phyloP scores from a whole-genome alignment of 2,888 invertebrate genomes.

The Apocheima hispidaria region DNA sequence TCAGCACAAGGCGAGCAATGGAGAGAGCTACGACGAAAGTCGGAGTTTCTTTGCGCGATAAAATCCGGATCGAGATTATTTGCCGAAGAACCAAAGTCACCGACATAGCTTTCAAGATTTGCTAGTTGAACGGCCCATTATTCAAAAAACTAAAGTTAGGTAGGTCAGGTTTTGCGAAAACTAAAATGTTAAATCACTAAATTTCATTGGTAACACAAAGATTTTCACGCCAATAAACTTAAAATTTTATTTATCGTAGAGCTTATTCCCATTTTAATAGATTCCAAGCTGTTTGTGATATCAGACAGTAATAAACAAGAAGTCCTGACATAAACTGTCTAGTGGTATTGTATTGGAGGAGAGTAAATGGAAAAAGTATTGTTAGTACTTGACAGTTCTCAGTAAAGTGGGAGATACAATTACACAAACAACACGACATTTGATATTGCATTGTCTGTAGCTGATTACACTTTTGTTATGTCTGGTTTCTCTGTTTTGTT shows the following conservation, averaged over 20 bases:
- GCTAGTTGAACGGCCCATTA: too few species aligned
- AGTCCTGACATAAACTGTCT: constrained; percentile 7
- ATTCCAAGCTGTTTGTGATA: not conserved
- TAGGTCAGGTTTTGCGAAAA: too few species aligned
- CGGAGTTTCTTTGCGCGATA: too few species aligned
- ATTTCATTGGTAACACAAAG: not conserved
- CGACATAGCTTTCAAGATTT: too few species aligned
- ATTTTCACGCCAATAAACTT: not conserved
- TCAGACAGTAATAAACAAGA: constrained; percentile 16
- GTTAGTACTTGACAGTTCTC: constrained; percentile 16
- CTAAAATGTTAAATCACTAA: too few species aligned
- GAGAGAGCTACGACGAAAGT: too few species aligned
- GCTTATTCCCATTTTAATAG: not conserved
- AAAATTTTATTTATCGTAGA: not conserved
- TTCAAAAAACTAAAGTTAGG: too few species aligned
- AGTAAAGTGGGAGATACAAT: constrained; percentile 8
- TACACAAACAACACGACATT: constrained; percentile 14
- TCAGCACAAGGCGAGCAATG: too few species aligned
- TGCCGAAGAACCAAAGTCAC: too few species aligned
- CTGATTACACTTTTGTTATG: constrained; percentile 11
- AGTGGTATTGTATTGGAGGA: constrained; percentile 15
- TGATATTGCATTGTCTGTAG: constrained; percentile 15
- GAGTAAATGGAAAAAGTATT: constrained; percentile 30
- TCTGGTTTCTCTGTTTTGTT: not conserved
- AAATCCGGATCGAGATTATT: too few species aligned